phyloP scores from a whole-genome alignment of 2,797 vertebrate genomes.

The Hapalemur alaotrensis region DNA sequence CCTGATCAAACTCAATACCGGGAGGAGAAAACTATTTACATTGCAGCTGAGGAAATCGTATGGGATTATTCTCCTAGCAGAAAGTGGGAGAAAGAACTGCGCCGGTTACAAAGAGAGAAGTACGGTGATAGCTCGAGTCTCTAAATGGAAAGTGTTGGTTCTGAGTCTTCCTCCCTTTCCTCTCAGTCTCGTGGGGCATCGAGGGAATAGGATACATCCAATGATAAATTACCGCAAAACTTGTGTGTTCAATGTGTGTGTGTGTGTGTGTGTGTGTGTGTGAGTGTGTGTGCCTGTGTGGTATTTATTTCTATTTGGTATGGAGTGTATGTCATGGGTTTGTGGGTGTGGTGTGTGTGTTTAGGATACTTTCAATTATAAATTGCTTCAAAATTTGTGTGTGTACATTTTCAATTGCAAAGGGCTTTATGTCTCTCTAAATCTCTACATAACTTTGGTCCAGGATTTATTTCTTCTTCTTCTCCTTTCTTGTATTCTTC shows the following conservation, averaged over 20 bases:
- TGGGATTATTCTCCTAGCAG: constrained; percentile 94
- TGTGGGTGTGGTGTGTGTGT: not conserved
- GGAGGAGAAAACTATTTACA: constrained; percentile 89
- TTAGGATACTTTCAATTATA: not conserved
- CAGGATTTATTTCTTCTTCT: not conserved
- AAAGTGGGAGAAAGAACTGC: constrained; percentile 89
- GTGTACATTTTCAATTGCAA: not conserved
- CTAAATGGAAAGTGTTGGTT: not conserved
- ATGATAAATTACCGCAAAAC: not conserved
- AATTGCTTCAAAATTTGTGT: not conserved
- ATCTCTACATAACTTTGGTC: not conserved
- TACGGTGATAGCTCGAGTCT: constrained; percentile 51
- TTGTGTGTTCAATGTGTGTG: not conserved
- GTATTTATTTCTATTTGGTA: not conserved
- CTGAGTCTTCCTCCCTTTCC: not conserved
- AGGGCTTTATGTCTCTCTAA: not conserved
- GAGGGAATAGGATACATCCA: not conserved
- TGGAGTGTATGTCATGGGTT: not conserved
- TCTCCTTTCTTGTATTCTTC: not conserved
- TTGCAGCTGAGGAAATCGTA: constrained; percentile 91
- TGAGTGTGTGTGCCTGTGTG: not conserved
- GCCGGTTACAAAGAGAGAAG: constrained; percentile 83
- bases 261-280: not conserved
- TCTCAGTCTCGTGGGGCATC: not conserved
- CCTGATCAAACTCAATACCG: constrained; percentile 81